Percentiles rank a stretch among this genome's conserved stretches.
Conservation (phyloP, 2,113 vertebrate genomes). For the Mohoua ochrocephala region DNA sequence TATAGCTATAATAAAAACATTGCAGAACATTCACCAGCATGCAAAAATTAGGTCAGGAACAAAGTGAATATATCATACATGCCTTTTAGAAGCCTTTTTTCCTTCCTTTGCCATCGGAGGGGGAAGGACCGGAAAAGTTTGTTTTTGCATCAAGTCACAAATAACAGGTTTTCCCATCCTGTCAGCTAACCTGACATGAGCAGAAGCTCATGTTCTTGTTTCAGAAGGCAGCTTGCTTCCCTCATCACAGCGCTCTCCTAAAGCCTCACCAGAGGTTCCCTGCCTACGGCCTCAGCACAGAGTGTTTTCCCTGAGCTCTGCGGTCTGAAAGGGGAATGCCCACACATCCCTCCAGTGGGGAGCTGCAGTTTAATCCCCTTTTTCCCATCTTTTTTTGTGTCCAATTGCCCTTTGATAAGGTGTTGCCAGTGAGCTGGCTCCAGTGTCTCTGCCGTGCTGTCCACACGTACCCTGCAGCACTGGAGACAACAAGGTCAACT, state of each 20-base stretch:
- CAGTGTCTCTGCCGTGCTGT: neutral
- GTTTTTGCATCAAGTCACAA: neutral
- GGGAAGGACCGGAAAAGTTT: neutral
- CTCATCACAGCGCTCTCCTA: neutral
- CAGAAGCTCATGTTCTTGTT: neutral
- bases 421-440: neutral
- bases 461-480: accelerated
- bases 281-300: accelerated
- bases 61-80: neutral
- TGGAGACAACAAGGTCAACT: neutral
- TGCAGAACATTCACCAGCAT: neutral
- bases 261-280: neutral
- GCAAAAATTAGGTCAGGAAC: neutral
- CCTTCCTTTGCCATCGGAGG: neutral
- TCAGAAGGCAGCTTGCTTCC: neutral
- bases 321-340: accelerated
- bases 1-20: neutral
- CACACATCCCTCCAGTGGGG: accelerated
- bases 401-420: neutral
- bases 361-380: neutral
- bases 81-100: neutral
- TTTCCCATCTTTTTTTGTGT: neutral
- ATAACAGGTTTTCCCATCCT: neutral
- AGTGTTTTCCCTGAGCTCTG: neutral
- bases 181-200: neutral